These are phyloP conservation scores for Cyclopterus lumpus DNA, from an alignment of 2,797 vertebrate genomes.

Conservation along the genomic window DNA sequence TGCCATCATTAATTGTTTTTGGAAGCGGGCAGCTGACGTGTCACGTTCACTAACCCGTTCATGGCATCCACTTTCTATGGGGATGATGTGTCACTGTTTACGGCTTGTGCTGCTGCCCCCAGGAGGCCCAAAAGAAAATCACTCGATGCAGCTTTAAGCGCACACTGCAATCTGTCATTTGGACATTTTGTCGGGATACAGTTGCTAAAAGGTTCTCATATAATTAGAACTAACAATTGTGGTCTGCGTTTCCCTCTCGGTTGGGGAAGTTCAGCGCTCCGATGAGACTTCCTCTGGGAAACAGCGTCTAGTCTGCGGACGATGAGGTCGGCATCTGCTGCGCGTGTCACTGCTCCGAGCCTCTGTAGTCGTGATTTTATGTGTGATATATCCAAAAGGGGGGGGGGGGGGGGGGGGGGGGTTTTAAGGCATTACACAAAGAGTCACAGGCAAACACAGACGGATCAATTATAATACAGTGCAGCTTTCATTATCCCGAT, in stretches of 20 bases:
- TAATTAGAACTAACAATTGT: background rate
- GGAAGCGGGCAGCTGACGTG: background rate
- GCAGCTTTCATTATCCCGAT: slow-evolving; percentile 22
- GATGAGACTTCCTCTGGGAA: background rate
- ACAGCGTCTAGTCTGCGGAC: background rate
- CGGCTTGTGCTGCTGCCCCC: background rate
- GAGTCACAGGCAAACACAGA: background rate
- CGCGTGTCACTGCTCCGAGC: background rate
- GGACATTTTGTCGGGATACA: background rate
- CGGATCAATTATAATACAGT: slow-evolving; percentile 9
- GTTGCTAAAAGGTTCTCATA: background rate
- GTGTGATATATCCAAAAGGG: background rate
- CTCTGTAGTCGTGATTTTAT: background rate
- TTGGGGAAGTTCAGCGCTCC: slow-evolving; percentile 2
- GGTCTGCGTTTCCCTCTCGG: background rate
- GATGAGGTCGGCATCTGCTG: slow-evolving; percentile 10
- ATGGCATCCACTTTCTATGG: background rate
- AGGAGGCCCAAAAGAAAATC: background rate
- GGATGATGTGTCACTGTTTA: background rate
- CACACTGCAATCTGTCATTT: background rate
- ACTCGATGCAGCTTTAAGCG: background rate
- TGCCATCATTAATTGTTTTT: background rate
- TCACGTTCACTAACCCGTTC: background rate
- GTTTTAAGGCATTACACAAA: background rate
- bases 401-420: background rate